Conservation (phyloP, 1,140 invertebrate genomes). For the Drosophila teissieri region DNA sequence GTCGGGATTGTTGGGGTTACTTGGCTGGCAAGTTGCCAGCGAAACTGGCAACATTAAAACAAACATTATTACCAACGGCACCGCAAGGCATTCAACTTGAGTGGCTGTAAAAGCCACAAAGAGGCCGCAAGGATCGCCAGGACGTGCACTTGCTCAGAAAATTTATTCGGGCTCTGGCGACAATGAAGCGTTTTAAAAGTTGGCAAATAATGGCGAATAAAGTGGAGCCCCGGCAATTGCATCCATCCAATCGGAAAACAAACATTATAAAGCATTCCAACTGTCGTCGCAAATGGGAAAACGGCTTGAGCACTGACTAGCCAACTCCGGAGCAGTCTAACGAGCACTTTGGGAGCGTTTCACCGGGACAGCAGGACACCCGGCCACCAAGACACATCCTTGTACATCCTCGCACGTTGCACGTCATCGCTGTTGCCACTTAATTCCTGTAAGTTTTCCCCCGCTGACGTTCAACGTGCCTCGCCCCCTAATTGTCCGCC, state of each 20-base stretch:
- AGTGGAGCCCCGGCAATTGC: conserved; percentile 21
- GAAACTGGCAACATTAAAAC: conserved; percentile 60
- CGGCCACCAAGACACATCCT: background rate
- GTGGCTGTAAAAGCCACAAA: conserved; percentile 72
- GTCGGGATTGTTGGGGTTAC: background rate
- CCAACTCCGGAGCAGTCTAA: conserved; percentile 40
- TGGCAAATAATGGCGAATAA: conserved; percentile 59
- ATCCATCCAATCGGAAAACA: conserved; percentile 17
- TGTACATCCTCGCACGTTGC: conserved; percentile 10
- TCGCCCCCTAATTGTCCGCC: conserved; percentile 63
- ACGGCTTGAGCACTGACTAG: conserved; percentile 33
- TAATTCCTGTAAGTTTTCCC: conserved; percentile 70
- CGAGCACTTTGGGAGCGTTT: conserved; percentile 66
- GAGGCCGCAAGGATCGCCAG: conserved; percentile 26
- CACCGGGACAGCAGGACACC: conserved; percentile 9
- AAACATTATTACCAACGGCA: conserved; percentile 56
- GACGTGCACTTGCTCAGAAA: conserved; percentile 17
- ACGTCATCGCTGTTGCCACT: conserved; percentile 60
- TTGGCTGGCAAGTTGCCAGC: conserved; percentile 38
- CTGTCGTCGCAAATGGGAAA: conserved; percentile 50
- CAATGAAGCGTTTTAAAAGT: conserved; percentile 65
- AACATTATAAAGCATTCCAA: conserved; percentile 65
- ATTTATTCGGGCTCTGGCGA: conserved; percentile 20
- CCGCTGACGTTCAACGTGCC: conserved; percentile 34
- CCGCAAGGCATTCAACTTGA: conserved; percentile 75